phyloP scores from a whole-genome alignment of 1,140 invertebrate genomes.

The Anastrepha obliqua region DNA sequence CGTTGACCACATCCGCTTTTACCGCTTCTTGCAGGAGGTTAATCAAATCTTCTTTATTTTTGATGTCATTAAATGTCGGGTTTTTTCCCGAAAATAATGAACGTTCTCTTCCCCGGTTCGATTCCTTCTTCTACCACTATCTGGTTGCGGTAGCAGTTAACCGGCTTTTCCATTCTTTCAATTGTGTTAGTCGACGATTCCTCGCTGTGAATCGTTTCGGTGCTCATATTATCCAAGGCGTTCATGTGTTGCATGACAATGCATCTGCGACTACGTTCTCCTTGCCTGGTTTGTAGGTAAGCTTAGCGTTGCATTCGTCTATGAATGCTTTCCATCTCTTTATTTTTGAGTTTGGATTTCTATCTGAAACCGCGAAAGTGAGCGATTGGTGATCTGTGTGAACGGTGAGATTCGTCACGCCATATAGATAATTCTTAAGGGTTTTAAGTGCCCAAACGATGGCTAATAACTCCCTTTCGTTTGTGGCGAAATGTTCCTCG shows the following conservation, averaged over 20 bases:
- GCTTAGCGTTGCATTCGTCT: not conserved
- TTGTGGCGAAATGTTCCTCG: too few relatives aligned
- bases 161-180: constrained; percentile 6
- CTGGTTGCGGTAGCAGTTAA: constrained; percentile 31
- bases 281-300: not conserved
- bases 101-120: not conserved
- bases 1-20: not conserved
- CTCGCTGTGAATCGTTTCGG: not conserved
- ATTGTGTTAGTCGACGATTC: constrained; percentile 14
- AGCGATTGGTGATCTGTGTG: too few relatives aligned
- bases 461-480: too few relatives aligned
- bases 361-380: too few relatives aligned
- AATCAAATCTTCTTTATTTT: not conserved
- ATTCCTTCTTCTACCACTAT: not conserved
- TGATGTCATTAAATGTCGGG: not conserved
- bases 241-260: not conserved
- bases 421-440: too few relatives aligned
- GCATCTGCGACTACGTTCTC: constrained; percentile 8
- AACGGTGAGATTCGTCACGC: too few relatives aligned
- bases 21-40: not conserved
- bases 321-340: not conserved
- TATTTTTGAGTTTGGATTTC: too few relatives aligned
- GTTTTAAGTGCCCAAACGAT: too few relatives aligned
- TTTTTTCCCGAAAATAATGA: not conserved
- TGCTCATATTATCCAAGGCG: not conserved